Conservation (phyloP, 1,140 invertebrate species). For the Dinoponera quadriceps region DNA sequence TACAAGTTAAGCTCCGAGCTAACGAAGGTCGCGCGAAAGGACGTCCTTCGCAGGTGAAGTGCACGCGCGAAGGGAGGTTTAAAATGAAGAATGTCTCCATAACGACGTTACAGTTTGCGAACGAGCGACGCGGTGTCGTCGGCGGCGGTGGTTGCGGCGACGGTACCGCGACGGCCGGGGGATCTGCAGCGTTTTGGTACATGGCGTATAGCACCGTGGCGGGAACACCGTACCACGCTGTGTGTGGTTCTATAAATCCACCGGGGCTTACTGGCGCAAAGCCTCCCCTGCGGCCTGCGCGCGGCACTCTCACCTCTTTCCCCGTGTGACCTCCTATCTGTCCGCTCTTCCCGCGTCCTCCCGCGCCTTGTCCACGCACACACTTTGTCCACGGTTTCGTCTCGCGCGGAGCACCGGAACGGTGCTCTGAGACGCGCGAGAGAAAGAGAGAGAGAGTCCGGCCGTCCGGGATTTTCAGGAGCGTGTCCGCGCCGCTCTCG, state of each 20-base stretch:
- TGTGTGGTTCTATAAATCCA: constrained; percentile 83
- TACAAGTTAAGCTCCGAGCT: constrained; percentile 1
- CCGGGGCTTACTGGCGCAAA: constrained; percentile 81
- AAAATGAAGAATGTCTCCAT: constrained; percentile 47
- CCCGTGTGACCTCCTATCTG: constrained; percentile 68
- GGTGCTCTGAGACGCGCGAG: constrained; percentile 43
- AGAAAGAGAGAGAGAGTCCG: no score
- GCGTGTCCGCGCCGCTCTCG: constrained; percentile 21
- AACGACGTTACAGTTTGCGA: constrained; percentile 66
- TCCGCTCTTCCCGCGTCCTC: constrained; percentile 57
- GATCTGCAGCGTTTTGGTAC: constrained; percentile 81
- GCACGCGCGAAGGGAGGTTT: constrained; percentile 23
- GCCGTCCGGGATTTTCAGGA: constrained; percentile 45
- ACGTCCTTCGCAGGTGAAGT: background rate
- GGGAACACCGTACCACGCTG: constrained; percentile 70
- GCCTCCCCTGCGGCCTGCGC: constrained; percentile 76
- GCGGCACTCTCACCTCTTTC: constrained; percentile 62
- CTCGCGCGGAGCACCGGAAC: constrained; percentile 27
- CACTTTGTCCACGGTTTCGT: constrained; percentile 39
- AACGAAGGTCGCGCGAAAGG: constrained; percentile 1
- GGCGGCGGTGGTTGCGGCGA: background rate
- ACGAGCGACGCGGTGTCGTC: constrained; percentile 40
- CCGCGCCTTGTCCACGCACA: constrained; percentile 8
- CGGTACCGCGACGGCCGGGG: constrained; percentile 50
- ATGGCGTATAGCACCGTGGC: constrained; percentile 77